Evolutionary conservation across 2,113 vertebrate genomes (phyloP).

Genomic region (Xiphorhynchus elegans): DNA sequence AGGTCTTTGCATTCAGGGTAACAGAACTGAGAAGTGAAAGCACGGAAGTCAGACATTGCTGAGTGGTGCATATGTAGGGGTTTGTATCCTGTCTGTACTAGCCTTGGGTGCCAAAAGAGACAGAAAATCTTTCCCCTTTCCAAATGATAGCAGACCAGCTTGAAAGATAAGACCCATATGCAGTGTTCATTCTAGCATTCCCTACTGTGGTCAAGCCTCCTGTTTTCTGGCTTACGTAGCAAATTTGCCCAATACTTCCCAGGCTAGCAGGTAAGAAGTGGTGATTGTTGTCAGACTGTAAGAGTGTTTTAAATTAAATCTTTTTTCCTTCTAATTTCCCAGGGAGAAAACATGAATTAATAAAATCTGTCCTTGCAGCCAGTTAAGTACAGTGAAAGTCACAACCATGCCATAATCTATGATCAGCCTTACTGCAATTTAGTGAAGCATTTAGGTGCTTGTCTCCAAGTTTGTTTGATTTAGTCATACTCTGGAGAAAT

Average conservation of each 20-base stretch:
- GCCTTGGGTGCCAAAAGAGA: neutral
- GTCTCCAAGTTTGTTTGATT: slow-evolving; percentile 25
- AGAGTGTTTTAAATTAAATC: neutral
- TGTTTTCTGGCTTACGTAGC: neutral
- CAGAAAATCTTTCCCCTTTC: neutral
- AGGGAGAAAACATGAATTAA: neutral
- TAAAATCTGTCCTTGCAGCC: neutral
- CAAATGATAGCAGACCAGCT: accelerated
- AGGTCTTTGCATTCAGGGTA: neutral
- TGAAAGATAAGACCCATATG: neutral
- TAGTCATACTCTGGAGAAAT: neutral
- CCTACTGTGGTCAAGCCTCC: neutral
- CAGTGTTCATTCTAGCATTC: neutral
- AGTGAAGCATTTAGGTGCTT: neutral
- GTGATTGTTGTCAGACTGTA: neutral
- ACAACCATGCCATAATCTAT: neutral
- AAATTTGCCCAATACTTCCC: neutral
- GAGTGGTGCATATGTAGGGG: neutral
- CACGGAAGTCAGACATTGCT: neutral
- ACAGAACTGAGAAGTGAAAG: neutral
- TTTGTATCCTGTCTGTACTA: neutral
- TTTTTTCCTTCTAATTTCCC: accelerated
- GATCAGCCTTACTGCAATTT: slow-evolving; percentile 6
- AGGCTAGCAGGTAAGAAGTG: neutral
- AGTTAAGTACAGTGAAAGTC: neutral